Percentiles rank a stretch among this genome's conserved stretches.
These are phyloP conservation scores for Penaeus monodon DNA, from an alignment of 2,888 invertebrate genomes.

Conservation along the genomic window DNA sequence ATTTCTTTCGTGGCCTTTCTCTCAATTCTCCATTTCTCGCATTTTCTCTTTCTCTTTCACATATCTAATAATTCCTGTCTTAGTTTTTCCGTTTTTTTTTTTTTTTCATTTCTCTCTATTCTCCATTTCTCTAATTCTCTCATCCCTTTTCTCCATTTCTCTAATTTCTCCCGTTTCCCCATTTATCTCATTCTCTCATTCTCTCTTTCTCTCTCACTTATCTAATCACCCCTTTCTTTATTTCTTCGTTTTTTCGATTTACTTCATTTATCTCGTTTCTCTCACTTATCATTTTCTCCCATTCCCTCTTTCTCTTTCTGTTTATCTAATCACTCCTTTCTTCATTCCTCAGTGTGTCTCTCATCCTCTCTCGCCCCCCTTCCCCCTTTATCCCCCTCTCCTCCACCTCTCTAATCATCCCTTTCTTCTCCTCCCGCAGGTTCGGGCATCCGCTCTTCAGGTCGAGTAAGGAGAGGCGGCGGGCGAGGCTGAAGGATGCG, in stretches of 20 bases:
- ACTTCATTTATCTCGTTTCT: neutral
- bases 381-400: neutral
- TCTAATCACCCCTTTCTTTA: no score
- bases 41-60: neutral
- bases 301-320: neutral
- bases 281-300: neutral
- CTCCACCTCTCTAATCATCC: neutral
- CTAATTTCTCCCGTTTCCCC: neutral
- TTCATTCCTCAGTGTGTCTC: neutral
- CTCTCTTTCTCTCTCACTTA: neutral
- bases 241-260: neutral
- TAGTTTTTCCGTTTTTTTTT: neutral
- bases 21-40: neutral
- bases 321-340: neutral
- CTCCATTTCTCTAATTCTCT: neutral
- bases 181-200: no score
- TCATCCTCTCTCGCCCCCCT: no score
- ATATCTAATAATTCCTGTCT: no score
- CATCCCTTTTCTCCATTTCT: no score
- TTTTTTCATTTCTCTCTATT: neutral
- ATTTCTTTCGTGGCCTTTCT: no score
- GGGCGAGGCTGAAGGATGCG: constrained; percentile 74
- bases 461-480: constrained; percentile 78
- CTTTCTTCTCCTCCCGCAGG: constrained; percentile 69
- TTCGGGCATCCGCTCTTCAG: constrained; percentile 82